Conservation (phyloP, 92 coral and sea anemone genomes). For the Porites rus region DNA sequence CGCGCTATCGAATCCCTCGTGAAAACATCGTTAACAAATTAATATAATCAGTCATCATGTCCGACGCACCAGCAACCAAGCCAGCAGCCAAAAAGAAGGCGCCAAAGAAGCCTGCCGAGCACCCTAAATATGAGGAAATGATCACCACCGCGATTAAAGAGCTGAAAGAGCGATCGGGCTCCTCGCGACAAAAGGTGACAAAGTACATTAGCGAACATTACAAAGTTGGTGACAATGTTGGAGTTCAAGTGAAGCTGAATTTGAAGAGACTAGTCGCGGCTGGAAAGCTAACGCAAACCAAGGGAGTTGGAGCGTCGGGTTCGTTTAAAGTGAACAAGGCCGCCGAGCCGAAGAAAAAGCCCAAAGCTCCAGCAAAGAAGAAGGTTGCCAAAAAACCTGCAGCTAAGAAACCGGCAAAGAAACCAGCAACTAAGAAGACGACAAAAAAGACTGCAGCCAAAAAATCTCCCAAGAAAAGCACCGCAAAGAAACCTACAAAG, state of each 20-base stretch:
- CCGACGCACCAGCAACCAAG: conserved; percentile 54
- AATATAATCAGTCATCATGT: conserved; percentile 90
- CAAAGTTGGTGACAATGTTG: conserved; percentile 75
- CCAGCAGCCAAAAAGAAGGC: conserved; percentile 58
- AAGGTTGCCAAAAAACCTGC: conserved; percentile 54
- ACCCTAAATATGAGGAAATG: conserved; percentile 94
- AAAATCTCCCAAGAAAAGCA: conserved; percentile 18
- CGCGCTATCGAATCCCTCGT: conserved; percentile 63
- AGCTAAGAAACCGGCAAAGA: conserved; percentile 65
- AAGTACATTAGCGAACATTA: conserved; percentile 80
- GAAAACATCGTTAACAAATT: conserved; percentile 49
- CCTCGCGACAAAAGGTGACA: conserved; percentile 88
- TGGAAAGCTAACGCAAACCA: conserved; percentile 67
- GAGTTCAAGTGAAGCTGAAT: conserved; percentile 65
- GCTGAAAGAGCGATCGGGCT: conserved; percentile 89
- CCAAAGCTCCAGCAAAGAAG: conserved; percentile 61
- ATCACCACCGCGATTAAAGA: conserved; percentile 72
- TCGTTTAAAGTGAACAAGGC: conserved; percentile 85
- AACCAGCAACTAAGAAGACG: conserved; percentile 44
- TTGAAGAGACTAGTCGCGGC: conserved; percentile 65
- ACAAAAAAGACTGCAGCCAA: conserved; percentile 52
- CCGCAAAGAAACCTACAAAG: conserved; percentile 49
- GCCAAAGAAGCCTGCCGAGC: conserved; percentile 83
- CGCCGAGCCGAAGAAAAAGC: conserved; percentile 25
- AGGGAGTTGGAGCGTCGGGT: conserved; percentile 96